A percentile compares a stretch with the other conserved stretches of the same genome.
Evolutionary conservation across 2,113 vertebrate species (phyloP).

Genomic region (Rhabdomys dilectus): DNA sequence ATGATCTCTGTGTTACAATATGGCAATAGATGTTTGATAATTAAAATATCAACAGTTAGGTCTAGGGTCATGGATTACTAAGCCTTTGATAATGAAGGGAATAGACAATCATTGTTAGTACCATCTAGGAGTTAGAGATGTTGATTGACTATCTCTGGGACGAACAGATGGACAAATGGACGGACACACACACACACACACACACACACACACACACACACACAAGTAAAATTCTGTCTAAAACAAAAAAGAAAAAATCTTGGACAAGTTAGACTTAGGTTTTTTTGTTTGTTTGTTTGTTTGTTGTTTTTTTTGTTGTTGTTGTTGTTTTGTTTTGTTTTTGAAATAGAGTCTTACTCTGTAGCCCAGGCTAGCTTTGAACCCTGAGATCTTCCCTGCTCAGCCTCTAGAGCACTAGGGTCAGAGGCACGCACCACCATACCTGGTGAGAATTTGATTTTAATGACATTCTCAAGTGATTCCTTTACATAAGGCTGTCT

Average conservation of each 20-base stretch:
- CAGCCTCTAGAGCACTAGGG: not conserved
- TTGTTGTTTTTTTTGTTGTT: no score
- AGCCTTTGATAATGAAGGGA: not conserved
- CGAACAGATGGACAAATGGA: not conserved
- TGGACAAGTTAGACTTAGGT: not conserved
- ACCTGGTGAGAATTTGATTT: not conserved
- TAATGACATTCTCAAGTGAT: not conserved
- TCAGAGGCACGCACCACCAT: not conserved
- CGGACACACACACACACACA: no score
- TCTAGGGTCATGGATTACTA: not conserved
- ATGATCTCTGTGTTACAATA: slow-evolving; percentile 12
- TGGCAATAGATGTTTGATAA: not conserved
- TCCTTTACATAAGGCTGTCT: not conserved
- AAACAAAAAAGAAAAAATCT: not conserved
- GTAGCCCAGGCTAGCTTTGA: not conserved
- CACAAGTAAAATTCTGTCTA: not conserved
- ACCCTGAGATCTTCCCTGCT: not conserved
- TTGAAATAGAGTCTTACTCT: not conserved
- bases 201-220: no score
- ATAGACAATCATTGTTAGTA: not conserved
- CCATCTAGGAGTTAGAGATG: not conserved
- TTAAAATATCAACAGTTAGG: not conserved
- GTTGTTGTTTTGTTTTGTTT: no score
- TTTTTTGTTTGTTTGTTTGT: no score
- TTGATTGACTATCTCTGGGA: not conserved